Evolutionary conservation across 2,888 invertebrate species (phyloP).

Genomic region (Oscheius sp.): DNA sequence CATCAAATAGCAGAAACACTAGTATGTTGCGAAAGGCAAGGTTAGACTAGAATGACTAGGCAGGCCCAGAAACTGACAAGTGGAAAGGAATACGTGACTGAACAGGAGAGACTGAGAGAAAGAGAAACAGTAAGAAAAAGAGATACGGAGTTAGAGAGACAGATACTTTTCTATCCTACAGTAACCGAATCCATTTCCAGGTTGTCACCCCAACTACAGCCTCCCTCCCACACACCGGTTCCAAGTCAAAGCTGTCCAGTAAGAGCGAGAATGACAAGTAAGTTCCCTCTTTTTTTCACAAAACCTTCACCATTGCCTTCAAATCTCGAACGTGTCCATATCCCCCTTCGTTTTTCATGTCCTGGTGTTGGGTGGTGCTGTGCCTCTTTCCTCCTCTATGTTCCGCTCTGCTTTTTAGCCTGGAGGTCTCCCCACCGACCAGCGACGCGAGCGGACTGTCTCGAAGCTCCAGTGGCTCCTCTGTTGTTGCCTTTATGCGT

Average conservation of each 20-base stretch:
- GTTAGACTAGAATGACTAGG: too few species aligned
- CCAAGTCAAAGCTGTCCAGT: constrained; percentile 13
- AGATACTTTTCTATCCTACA: neutral
- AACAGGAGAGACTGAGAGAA: too few species aligned
- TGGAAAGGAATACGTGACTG: too few species aligned
- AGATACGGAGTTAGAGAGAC: too few species aligned
- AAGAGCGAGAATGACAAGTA: neutral
- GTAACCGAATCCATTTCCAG: constrained; percentile 10
- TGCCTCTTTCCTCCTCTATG: constrained; percentile 12
- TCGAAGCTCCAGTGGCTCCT: constrained; percentile 7
- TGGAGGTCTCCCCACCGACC: neutral
- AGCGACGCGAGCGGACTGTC: neutral
- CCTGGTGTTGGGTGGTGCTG: constrained; percentile 10
- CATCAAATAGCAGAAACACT: too few species aligned
- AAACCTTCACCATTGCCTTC: constrained; percentile 1
- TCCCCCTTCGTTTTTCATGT: constrained; percentile 1
- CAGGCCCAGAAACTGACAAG: too few species aligned
- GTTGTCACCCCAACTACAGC: constrained; percentile 33
- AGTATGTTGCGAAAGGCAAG: too few species aligned
- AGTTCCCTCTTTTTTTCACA: neutral
- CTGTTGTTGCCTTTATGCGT: constrained; percentile 33
- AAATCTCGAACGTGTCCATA: neutral
- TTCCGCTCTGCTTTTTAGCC: constrained; percentile 22
- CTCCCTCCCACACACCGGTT: neutral
- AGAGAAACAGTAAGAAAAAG: too few species aligned